Evolutionary conservation across 2,113 vertebrate genomes (phyloP).

Genomic region (Petrocephalus zakoni): DNA sequence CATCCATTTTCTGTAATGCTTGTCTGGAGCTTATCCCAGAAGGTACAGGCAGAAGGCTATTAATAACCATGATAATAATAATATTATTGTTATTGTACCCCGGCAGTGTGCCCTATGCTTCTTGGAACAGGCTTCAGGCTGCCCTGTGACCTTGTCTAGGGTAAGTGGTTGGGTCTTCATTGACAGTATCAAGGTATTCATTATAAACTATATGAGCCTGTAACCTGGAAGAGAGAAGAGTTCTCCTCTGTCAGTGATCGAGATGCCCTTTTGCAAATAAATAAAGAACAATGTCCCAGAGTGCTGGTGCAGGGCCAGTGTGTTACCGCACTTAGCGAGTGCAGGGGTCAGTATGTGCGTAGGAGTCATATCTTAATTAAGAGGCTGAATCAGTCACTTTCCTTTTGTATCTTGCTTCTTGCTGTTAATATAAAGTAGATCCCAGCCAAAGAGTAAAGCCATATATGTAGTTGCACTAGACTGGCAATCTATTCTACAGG

Average conservation of each 20-base stretch:
- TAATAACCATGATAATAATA: background rate
- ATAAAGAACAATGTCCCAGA: background rate
- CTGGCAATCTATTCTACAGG: conserved; percentile 7
- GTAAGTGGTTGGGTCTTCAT: background rate
- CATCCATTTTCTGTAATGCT: background rate
- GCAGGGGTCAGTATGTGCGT: background rate
- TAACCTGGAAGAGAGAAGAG: background rate
- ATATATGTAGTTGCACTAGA: conserved; percentile 3
- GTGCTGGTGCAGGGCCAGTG: background rate
- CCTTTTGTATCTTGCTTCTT: background rate
- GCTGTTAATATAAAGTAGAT: background rate
- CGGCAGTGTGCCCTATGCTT: background rate
- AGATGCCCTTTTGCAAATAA: background rate
- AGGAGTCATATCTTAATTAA: background rate
- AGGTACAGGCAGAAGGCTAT: background rate
- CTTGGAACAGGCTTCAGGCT: background rate
- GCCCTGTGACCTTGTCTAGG: background rate
- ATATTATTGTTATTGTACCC: background rate
- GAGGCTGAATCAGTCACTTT: background rate
- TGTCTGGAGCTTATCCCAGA: background rate
- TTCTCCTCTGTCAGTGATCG: background rate
- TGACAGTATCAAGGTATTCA: background rate
- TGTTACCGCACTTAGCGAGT: background rate
- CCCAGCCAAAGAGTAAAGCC: background rate
- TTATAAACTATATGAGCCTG: background rate